phyloP scores from a whole-genome alignment of 2,797 vertebrate species.

The Myoxocephalus aenaeus region DNA sequence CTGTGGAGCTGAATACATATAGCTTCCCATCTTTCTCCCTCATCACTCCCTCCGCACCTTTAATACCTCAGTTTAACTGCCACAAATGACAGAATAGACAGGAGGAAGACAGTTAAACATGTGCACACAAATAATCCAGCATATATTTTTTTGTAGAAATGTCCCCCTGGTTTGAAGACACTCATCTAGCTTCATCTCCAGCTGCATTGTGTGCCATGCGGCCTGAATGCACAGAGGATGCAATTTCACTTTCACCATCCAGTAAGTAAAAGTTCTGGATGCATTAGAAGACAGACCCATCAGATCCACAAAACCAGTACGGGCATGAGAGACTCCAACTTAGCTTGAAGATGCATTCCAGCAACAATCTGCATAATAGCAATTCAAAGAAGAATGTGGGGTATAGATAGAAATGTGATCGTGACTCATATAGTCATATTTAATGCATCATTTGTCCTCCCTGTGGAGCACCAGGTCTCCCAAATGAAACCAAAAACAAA shows the following conservation, averaged over 20 bases:
- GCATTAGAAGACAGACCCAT: conserved; percentile 22
- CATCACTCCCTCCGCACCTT: conserved; percentile 43
- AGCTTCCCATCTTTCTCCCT: conserved; percentile 28
- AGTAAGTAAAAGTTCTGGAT: conserved; percentile 44
- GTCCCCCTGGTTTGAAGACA: conserved; percentile 17
- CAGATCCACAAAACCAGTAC: conserved; percentile 31
- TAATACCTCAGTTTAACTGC: conserved; percentile 46
- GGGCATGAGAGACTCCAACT: conserved; percentile 35
- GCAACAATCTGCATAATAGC: neutral
- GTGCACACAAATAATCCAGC: conserved; percentile 23
- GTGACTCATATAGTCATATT: neutral
- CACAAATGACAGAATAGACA: conserved; percentile 40
- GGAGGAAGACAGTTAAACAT: conserved; percentile 15
- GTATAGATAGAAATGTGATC: neutral
- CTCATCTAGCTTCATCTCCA: conserved; percentile 30
- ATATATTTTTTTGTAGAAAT: conserved; percentile 28
- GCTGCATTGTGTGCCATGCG: conserved; percentile 18
- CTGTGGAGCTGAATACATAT: conserved; percentile 65
- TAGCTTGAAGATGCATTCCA: conserved; percentile 32
- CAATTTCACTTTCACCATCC: conserved; percentile 43
- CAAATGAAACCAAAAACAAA: neutral
- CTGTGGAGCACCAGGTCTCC: neutral
- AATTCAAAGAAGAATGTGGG: conserved; percentile 10
- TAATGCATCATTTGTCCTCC: neutral
- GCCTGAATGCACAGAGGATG: conserved; percentile 19